phyloP scores from a whole-genome alignment of 2,888 invertebrate genomes.

The Tanytarsus gracilentus region DNA sequence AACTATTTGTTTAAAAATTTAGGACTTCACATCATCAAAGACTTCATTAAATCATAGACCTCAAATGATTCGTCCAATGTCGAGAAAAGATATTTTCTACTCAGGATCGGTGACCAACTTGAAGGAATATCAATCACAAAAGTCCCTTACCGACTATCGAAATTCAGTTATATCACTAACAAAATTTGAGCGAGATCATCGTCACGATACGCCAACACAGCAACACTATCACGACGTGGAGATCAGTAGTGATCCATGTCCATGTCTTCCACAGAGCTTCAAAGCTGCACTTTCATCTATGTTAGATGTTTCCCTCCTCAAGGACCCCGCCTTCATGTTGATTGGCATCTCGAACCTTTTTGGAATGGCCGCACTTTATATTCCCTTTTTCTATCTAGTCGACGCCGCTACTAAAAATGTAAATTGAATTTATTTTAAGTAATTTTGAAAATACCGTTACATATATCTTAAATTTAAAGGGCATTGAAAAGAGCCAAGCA shows the following conservation, averaged over 20 bases:
- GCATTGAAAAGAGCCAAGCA: conserved; percentile 60
- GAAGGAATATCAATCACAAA: conserved; percentile 87
- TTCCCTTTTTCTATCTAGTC: conserved; percentile 91
- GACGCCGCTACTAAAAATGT: conserved; percentile 67
- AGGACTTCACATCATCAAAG: conserved; percentile 32
- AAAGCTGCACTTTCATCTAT: conserved; percentile 77
- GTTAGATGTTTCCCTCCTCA: conserved; percentile 81
- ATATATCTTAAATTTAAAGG: conserved; percentile 47
- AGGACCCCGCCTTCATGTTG: conserved; percentile 81
- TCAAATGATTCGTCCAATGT: conserved; percentile 78
- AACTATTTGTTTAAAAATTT: conserved; percentile 19
- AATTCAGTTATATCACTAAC: conserved; percentile 87
- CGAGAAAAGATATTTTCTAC: conserved; percentile 95
- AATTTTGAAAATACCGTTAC: not conserved
- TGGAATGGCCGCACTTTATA: conserved; percentile 86
- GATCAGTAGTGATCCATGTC: conserved; percentile 48
- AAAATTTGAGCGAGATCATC: conserved; percentile 53
- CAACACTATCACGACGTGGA: conserved; percentile 17
- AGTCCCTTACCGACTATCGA: conserved; percentile 79
- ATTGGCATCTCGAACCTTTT: conserved; percentile 82
- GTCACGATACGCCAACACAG: conserved; percentile 47
- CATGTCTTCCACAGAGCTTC: conserved; percentile 73
- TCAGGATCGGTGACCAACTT: conserved; percentile 90
- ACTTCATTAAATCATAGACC: conserved; percentile 42
- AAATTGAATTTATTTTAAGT: conserved; percentile 37